Conservation (phyloP, 1,140 invertebrate genomes). For the Drosophila littoralis region DNA sequence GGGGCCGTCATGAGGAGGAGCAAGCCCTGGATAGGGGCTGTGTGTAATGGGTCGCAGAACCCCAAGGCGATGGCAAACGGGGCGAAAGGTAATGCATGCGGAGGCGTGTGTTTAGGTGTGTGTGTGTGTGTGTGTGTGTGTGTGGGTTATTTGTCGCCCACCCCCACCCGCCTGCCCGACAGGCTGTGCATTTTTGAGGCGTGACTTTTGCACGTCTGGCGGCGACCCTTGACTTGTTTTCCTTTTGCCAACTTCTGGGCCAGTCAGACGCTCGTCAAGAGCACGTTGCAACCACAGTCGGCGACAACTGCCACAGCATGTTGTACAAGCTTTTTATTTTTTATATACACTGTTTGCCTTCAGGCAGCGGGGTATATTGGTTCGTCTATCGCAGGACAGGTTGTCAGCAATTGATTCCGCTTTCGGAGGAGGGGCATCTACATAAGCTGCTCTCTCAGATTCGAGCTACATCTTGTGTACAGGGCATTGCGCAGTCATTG, state of each 20-base stretch:
- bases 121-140: conserved; percentile 13
- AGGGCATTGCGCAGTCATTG: too few relatives aligned
- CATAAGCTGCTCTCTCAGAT: too few relatives aligned
- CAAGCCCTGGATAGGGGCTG: neutral
- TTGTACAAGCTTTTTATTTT: conserved; percentile 1
- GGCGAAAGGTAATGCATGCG: conserved; percentile 7
- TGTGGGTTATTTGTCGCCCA: too few relatives aligned
- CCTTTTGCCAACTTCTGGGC: conserved; percentile 39
- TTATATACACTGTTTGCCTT: neutral
- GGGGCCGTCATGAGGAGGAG: too few relatives aligned
- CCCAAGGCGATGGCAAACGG: conserved; percentile 41
- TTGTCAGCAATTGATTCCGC: too few relatives aligned
- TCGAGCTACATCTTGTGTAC: too few relatives aligned
- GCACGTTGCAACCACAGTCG: conserved; percentile 45
- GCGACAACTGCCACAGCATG: conserved; percentile 42
- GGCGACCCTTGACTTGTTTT: conserved; percentile 69
- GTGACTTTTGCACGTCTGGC: conserved; percentile 70
- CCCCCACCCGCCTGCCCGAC: neutral
- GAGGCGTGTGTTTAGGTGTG: neutral
- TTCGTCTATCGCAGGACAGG: too few relatives aligned
- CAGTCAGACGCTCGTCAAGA: conserved; percentile 47
- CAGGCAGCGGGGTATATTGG: too few relatives aligned
- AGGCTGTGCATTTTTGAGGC: conserved; percentile 30
- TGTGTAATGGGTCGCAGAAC: conserved; percentile 20
- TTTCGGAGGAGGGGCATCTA: too few relatives aligned